Evolutionary conservation across 2,113 vertebrate species (phyloP).

Genomic region (Peucedramus taeniatus): DNA sequence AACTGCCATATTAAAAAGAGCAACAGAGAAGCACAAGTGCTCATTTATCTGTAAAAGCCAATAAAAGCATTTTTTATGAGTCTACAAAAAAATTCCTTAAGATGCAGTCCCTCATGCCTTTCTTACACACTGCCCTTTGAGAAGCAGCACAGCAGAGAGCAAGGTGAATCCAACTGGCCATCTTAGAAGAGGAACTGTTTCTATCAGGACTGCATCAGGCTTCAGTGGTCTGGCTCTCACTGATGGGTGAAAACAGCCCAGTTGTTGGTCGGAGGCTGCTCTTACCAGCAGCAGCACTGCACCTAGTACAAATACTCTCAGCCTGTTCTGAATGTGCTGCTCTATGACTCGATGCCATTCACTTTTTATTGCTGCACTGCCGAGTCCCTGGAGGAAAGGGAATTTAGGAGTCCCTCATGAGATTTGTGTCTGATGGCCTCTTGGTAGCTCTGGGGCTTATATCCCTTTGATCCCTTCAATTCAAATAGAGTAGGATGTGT

Average conservation of each 20-base stretch:
- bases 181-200: neutral
- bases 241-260: neutral
- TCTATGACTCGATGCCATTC: neutral
- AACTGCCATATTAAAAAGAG: neutral
- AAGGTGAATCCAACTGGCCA: neutral
- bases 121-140: neutral
- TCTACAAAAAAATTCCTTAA: neutral
- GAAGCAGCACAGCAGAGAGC: neutral
- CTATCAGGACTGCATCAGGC: neutral
- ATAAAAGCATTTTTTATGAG: neutral
- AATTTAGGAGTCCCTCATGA: neutral
- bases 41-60: neutral
- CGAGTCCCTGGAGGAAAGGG: neutral
- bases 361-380: neutral
- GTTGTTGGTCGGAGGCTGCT: neutral
- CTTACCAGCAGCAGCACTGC: neutral
- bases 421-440: neutral
- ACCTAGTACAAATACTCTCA: neutral
- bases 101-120: neutral
- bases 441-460: neutral
- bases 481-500: neutral
- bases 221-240: neutral
- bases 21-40: neutral
- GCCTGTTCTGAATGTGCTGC: neutral
- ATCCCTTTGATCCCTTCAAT: neutral